Percentiles rank a stretch among this genome's conserved stretches.
These are phyloP conservation scores for Dicentrarchus labrax DNA, from an alignment of 2,113 vertebrate genomes.

Conservation along the genomic window DNA sequence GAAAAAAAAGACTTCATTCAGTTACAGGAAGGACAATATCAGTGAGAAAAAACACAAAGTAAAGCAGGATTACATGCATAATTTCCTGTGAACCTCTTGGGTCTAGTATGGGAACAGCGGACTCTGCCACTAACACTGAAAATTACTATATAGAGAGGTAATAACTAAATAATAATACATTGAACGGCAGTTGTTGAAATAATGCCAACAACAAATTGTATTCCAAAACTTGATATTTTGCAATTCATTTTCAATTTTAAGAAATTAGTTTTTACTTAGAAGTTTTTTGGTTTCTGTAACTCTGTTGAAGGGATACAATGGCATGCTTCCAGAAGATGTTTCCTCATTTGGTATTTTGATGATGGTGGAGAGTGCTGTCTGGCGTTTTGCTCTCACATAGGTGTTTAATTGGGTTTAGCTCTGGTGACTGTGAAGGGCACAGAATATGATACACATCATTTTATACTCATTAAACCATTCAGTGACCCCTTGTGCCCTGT, in stretches of 20 bases:
- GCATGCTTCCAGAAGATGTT: not conserved
- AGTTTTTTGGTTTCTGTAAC: not conserved
- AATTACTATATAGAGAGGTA: not conserved
- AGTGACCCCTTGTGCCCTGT: not conserved
- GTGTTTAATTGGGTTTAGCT: slow-evolving; percentile 37
- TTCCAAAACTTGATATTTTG: too few relatives aligned
- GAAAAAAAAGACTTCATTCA: not conserved
- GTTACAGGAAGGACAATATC: not conserved
- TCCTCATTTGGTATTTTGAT: slow-evolving; percentile 13
- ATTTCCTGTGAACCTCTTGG: not conserved
- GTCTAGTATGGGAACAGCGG: not conserved
- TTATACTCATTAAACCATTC: slow-evolving; percentile 36
- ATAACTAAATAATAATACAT: not conserved
- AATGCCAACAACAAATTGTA: not conserved
- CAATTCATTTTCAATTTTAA: not conserved
- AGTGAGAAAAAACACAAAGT: not conserved
- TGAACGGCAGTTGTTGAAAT: not conserved
- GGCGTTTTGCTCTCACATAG: not conserved
- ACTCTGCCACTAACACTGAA: not conserved
- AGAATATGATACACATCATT: slow-evolving; percentile 20
- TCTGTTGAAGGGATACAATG: not conserved
- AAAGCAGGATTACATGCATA: not conserved
- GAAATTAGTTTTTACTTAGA: not conserved
- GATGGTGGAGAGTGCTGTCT: not conserved
- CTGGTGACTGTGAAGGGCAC: slow-evolving; percentile 2